Percentiles rank a stretch among this genome's conserved stretches.
These are phyloP conservation scores for Globia sparganii DNA, from an alignment of 2,888 invertebrate species.

Conservation along the genomic window DNA sequence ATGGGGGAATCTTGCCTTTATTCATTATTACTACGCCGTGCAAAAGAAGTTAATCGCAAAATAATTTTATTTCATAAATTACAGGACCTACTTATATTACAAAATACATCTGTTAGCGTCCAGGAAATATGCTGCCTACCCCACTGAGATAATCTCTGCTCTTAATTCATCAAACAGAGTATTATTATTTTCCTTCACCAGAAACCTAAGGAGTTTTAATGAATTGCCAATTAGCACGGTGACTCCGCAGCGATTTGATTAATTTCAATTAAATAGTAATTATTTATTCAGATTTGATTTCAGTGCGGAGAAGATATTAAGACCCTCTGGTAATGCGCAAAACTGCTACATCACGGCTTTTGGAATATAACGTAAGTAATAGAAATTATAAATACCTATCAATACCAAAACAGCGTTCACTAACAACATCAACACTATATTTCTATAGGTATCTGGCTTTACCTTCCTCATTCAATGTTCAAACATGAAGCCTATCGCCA, in stretches of 20 bases:
- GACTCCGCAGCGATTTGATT: constrained; percentile 26
- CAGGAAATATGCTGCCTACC: neutral
- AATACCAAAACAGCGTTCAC: neutral
- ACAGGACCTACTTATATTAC: neutral
- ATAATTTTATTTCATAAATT: neutral
- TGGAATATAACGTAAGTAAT: neutral
- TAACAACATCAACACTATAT: neutral
- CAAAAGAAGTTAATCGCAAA: neutral
- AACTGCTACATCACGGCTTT: constrained; percentile 16
- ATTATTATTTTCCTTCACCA: constrained; percentile 26
- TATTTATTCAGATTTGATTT: constrained; percentile 39
- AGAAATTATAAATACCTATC: neutral
- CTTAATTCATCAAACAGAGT: neutral
- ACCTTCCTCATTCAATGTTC: neutral
- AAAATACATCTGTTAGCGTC: neutral
- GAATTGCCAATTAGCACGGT: constrained; percentile 29
- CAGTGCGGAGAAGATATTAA: constrained; percentile 15
- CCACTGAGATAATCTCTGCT: neutral
- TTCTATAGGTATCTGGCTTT: neutral
- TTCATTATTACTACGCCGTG: neutral
- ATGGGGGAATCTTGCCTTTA: neutral
- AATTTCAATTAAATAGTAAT: constrained; percentile 44
- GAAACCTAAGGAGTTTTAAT: constrained; percentile 37
- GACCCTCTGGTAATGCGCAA: constrained; percentile 7
- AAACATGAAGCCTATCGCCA: constrained; percentile 16